phyloP scores from a whole-genome alignment of 2,888 invertebrate genomes.

The Deilephila elpenor region DNA sequence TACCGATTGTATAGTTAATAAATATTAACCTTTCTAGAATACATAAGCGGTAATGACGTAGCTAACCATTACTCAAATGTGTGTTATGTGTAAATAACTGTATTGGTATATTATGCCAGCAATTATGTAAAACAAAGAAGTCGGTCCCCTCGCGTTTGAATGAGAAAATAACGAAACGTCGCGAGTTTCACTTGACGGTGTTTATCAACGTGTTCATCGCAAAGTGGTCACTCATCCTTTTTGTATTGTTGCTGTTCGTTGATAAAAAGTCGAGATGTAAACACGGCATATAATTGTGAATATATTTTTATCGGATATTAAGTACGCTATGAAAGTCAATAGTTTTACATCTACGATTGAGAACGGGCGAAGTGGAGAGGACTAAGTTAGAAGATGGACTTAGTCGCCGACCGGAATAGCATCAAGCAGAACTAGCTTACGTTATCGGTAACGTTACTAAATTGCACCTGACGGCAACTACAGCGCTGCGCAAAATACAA shows the following conservation, averaged over 20 bases:
- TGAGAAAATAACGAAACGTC: conserved; percentile 5
- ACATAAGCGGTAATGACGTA: background rate
- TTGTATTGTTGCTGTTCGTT: background rate
- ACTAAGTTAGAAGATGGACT: too few species aligned
- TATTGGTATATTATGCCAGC: background rate
- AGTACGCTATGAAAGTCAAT: too few species aligned
- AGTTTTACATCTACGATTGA: too few species aligned
- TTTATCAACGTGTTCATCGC: conserved; percentile 9
- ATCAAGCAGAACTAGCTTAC: too few species aligned
- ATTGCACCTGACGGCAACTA: too few species aligned
- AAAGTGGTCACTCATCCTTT: conserved; percentile 2
- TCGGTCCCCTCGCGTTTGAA: background rate
- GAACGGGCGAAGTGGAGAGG: too few species aligned
- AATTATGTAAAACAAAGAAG: background rate
- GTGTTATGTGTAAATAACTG: background rate
- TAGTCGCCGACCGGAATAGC: too few species aligned
- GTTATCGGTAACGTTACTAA: too few species aligned
- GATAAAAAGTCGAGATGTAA: background rate
- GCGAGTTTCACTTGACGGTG: conserved; percentile 14
- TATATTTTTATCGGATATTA: background rate
- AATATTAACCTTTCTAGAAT: background rate
- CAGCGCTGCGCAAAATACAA: too few species aligned
- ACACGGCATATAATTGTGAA: background rate
- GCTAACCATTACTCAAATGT: too few species aligned
- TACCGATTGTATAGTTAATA: too few species aligned